Evolutionary conservation across 2,888 invertebrate genomes (phyloP), one percentile per base, ranked within the genome.

Genomic region (Petrolisthes manimaculis): DNA sequence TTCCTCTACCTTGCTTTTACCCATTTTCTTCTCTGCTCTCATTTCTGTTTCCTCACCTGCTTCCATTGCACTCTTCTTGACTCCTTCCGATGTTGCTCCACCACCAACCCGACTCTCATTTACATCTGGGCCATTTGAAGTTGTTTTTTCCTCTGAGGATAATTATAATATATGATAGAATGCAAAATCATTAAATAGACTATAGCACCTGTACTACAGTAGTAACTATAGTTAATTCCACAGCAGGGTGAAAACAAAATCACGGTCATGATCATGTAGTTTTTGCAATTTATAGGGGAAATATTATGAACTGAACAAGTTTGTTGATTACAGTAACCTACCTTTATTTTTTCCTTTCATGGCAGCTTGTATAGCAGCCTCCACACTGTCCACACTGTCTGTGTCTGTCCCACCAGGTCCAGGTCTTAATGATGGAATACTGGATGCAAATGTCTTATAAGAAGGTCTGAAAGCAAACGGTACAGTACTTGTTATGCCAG

Each of bases 371-470:
- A 88, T 88, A 5, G 88, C 88, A 51, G 88, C 88, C 51, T 88
- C 88, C 53, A 88, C 88, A 67, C 88, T 88, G 81, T 88, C 88
- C 14, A 88, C 84, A 80, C 88, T 88, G 81, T 88, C 88, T 53
- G 88, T 88, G 78, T 88, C 88, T 5, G 88, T 84, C 14, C 78
- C 81, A 14, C 84, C 81, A 5, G 81, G 88, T 12, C 51, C 61
- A 75, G 84, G 84, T 51, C 84, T 37, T 18, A 88, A 71, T n/a
- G 88, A 84, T 14, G 88, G 88, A 55, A 88, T 84, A 12, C 84
- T 84, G 67, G 88, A 80, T 0, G 84, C 88, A 84, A 88, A 88
- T 69, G 84, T 75, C 67, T 84, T 79, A 71, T 75, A 84, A 21
- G 18, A 14, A 24, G 88, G 56, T 14, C 88, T 88, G 84, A 6